Evolutionary conservation across 2,113 vertebrate genomes (phyloP).

Genomic region (Scatophagus argus): DNA sequence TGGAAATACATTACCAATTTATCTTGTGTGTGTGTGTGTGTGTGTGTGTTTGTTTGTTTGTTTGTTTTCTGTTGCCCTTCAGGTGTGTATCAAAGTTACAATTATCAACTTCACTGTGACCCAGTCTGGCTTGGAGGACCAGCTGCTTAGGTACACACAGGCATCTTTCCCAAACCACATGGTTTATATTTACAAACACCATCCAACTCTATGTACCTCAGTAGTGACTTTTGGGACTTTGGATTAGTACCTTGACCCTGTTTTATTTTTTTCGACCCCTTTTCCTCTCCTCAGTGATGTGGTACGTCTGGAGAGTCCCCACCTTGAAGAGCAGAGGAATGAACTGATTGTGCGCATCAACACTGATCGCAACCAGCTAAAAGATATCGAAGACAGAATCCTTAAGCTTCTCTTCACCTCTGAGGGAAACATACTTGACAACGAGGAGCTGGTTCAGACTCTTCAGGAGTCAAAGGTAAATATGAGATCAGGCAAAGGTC

Average conservation of each 20-base stretch:
- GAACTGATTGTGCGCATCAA: conserved; percentile 86
- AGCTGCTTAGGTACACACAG: conserved; percentile 86
- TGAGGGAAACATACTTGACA: conserved; percentile 87
- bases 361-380: conserved; percentile 87
- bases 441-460: conserved; percentile 86
- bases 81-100: conserved; percentile 96
- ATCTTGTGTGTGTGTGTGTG: neutral
- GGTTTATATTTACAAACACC: neutral
- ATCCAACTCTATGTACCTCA: neutral
- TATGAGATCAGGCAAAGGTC: neutral
- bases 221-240: neutral
- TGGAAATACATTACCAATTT: no score
- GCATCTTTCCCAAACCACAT: neutral
- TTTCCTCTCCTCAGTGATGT: conserved; percentile 78
- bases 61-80: conserved; percentile 49
- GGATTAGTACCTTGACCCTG: neutral
- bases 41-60: neutral
- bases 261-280: neutral
- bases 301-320: conserved; percentile 86
- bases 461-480: conserved; percentile 88
- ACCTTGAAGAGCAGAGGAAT: conserved; percentile 87
- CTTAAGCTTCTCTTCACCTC: conserved; percentile 87
- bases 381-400: conserved; percentile 87
- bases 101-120: conserved; percentile 94
- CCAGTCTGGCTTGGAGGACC: conserved; percentile 90